Conservation (phyloP, 2,113 vertebrate genomes). For the Pristiophorus japonicus region DNA sequence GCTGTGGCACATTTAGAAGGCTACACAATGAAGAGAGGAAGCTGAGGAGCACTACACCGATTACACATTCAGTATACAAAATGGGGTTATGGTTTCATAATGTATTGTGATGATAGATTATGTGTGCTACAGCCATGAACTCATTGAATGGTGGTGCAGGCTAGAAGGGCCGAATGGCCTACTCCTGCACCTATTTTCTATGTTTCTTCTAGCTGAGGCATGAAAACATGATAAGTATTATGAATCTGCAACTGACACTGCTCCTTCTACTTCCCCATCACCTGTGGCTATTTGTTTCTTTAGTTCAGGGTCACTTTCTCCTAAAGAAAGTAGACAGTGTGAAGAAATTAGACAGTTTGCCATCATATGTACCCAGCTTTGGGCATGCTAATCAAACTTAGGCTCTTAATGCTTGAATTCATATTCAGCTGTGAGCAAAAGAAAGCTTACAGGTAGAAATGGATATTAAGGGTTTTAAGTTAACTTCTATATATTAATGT, state of each 20-base stretch:
- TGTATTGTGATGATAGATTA: background rate
- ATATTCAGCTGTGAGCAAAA: too few relatives aligned
- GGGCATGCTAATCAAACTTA: too few relatives aligned
- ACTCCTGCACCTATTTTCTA: too few relatives aligned
- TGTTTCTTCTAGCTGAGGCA: too few relatives aligned
- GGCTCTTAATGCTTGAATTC: too few relatives aligned
- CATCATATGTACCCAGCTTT: background rate
- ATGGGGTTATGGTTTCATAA: background rate
- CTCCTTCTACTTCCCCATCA: background rate
- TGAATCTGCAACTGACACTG: background rate
- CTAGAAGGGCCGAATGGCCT: too few relatives aligned
- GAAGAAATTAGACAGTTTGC: background rate
- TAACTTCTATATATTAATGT: too few relatives aligned
- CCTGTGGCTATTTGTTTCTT: background rate
- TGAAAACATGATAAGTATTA: background rate
- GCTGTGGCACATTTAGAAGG: background rate
- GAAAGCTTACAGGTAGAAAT: too few relatives aligned
- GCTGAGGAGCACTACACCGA: background rate
- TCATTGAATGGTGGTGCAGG: too few relatives aligned
- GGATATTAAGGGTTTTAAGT: too few relatives aligned
- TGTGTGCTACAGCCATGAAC: background rate
- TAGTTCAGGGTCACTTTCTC: background rate
- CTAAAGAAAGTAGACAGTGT: background rate
- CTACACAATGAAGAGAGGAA: background rate
- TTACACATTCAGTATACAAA: background rate